Conservation (phyloP, 2,888 invertebrate genomes). For the Nephrotoma guestfalica region DNA sequence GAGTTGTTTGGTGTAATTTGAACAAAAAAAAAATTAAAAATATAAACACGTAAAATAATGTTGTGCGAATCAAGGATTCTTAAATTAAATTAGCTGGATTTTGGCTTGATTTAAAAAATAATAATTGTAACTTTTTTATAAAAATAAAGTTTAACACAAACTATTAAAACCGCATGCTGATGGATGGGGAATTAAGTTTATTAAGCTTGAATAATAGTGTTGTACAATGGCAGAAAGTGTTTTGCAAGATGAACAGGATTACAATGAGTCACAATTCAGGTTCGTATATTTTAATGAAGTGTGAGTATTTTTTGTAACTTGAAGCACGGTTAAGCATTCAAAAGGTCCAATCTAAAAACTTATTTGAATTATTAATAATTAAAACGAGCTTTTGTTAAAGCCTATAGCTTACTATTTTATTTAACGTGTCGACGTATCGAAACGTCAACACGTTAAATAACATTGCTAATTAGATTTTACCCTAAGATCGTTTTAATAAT, state of each 20-base stretch:
- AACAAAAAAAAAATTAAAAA: not conserved
- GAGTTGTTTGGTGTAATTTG: not conserved
- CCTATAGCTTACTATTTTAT: too few relatives aligned
- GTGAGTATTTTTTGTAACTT: not conserved
- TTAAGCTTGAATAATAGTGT: not conserved
- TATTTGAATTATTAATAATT: too few relatives aligned
- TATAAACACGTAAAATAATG: not conserved
- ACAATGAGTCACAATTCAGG: constrained; percentile 3
- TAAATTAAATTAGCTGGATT: not conserved
- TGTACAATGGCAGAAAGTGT: constrained; percentile 3
- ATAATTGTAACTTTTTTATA: not conserved
- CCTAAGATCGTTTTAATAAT: too few relatives aligned
- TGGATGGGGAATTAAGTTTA: not conserved
- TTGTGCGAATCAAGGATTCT: not conserved
- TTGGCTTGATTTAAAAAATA: not conserved
- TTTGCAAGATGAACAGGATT: not conserved
- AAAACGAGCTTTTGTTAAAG: too few relatives aligned
- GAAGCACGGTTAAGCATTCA: too few relatives aligned
- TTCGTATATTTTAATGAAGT: not conserved
- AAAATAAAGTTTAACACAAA: not conserved
- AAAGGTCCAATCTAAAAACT: too few relatives aligned
- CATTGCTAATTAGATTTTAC: too few relatives aligned
- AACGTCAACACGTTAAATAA: too few relatives aligned
- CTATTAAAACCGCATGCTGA: not conserved
- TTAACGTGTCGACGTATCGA: too few relatives aligned